phyloP scores from a whole-genome alignment of 2,113 vertebrate species.

The Oncorhynchus keta region DNA sequence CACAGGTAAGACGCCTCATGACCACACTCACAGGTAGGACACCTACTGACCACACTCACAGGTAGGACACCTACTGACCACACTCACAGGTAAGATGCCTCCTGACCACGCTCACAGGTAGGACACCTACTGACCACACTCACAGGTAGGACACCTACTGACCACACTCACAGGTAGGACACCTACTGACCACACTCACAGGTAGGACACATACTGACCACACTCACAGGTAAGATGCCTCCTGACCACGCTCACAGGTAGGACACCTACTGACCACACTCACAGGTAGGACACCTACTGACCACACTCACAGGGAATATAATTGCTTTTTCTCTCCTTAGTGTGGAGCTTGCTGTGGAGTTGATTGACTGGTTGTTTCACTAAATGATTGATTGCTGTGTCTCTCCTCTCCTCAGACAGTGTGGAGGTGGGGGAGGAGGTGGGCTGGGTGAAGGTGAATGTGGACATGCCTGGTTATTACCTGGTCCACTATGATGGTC shows the following conservation, averaged over 20 bases:
- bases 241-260: not conserved
- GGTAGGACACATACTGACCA: not conserved
- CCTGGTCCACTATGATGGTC: slow-evolving; percentile 75
- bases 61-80: slow-evolving; percentile 63
- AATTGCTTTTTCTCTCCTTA: not conserved
- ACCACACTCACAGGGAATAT: not conserved
- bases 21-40: not conserved
- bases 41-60: not conserved
- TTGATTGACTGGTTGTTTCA: not conserved
- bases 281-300: slow-evolving; percentile 4
- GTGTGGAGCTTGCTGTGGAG: too few relatives aligned
- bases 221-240: slow-evolving; percentile 46
- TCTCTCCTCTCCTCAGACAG: slow-evolving; percentile 53
- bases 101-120: slow-evolving; percentile 49
- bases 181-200: slow-evolving; percentile 60
- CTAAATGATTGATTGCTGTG: not conserved
- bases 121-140: not conserved
- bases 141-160: not conserved
- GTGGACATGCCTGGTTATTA: slow-evolving; percentile 80
- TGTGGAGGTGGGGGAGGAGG: slow-evolving; percentile 64
- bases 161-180: slow-evolving; percentile 23
- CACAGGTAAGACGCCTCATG: not conserved
- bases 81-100: slow-evolving; percentile 4
- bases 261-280: not conserved
- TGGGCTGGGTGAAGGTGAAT: slow-evolving; percentile 78